These are phyloP conservation scores for Ophthalmolycus amberensis DNA, from an alignment of 2,113 vertebrate genomes.

Conservation along the genomic window DNA sequence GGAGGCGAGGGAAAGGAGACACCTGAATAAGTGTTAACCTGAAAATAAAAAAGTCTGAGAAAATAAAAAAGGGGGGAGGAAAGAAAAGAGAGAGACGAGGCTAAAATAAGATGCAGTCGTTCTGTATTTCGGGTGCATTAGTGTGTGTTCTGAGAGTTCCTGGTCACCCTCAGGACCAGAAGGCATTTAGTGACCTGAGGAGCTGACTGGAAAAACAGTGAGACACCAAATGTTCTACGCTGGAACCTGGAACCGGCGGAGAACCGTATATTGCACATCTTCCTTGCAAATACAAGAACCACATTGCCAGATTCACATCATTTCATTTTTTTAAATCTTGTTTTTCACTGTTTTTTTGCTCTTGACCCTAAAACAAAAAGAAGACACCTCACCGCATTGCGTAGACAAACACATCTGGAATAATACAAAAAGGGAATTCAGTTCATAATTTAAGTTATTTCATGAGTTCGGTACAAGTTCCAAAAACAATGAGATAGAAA, in stretches of 20 bases:
- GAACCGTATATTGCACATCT: conserved; percentile 83
- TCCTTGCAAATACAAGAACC: conserved; percentile 76
- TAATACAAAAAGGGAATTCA: conserved; percentile 18
- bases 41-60: conserved; percentile 20
- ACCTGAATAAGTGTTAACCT: conserved; percentile 71
- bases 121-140: conserved; percentile 70
- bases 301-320: conserved; percentile 57
- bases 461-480: conserved; percentile 45
- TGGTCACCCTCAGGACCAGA: conserved; percentile 77
- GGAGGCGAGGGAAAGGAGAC: conserved; percentile 72
- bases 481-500: conserved; percentile 15
- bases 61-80: too few species aligned
- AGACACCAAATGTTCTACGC: conserved; percentile 30
- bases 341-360: not conserved
- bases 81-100: conserved; percentile 31
- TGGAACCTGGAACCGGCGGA: conserved; percentile 77
- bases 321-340: not conserved
- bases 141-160: conserved; percentile 79
- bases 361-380: conserved; percentile 45
- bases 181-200: conserved; percentile 83
- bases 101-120: conserved; percentile 66
- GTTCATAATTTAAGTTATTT: conserved; percentile 59
- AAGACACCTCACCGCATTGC: conserved; percentile 6
- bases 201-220: conserved; percentile 66
- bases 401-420: conserved; percentile 42